These are phyloP conservation scores for Cheilosia urbana DNA, from an alignment of 2,888 invertebrate genomes.

Conservation along the genomic window DNA sequence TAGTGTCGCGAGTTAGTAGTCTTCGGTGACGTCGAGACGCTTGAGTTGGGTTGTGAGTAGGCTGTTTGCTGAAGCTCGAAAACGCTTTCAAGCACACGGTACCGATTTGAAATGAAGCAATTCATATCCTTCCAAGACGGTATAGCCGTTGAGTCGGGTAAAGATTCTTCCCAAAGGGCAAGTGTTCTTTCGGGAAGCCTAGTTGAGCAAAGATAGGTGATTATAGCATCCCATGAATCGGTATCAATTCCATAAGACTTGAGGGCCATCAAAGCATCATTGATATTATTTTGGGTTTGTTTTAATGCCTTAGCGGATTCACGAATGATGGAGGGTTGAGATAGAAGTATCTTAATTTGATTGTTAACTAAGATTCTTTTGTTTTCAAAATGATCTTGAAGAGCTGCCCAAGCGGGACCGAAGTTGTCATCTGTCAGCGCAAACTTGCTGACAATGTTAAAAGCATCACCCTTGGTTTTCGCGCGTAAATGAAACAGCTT, in stretches of 20 bases:
- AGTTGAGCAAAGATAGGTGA: slow-evolving; percentile 49
- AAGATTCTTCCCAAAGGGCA: slow-evolving; percentile 53
- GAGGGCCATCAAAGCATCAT: slow-evolving; percentile 33
- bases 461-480: too few species aligned
- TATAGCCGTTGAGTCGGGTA: slow-evolving; percentile 24
- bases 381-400: not conserved
- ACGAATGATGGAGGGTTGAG: not conserved
- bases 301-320: slow-evolving; percentile 5
- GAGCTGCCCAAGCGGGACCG: not conserved
- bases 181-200: slow-evolving; percentile 36
- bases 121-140: slow-evolving; percentile 50
- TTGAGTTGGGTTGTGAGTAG: not conserved
- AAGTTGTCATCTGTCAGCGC: not conserved
- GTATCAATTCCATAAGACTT: slow-evolving; percentile 4
- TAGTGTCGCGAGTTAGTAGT: not conserved
- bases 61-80: slow-evolving; percentile 27
- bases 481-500: too few species aligned
- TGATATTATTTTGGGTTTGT: slow-evolving; percentile 33
- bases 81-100: slow-evolving; percentile 47
- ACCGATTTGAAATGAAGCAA: slow-evolving; percentile 40
- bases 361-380: slow-evolving; percentile 2
- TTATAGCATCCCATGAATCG: slow-evolving; percentile 39
- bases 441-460: too few species aligned
- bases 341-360: slow-evolving; percentile 27
- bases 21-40: not conserved